These are phyloP conservation scores for Pomatorhinus ruficollis DNA, from an alignment of 2,113 vertebrate genomes.

Conservation along the genomic window DNA sequence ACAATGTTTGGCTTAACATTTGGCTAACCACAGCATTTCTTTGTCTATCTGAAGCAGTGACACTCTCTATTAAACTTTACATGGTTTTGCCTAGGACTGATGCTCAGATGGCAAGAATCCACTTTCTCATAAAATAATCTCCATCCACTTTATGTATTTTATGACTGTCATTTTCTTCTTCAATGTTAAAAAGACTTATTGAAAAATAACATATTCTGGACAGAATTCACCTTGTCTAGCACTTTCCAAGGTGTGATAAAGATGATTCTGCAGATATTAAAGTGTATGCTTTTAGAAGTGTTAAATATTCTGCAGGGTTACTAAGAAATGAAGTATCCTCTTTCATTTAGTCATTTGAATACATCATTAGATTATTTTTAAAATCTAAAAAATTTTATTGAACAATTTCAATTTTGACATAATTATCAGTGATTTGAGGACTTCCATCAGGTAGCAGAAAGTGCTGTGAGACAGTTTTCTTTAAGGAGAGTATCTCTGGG, in stretches of 20 bases:
- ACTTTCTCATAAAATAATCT: background rate
- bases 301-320: background rate
- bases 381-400: background rate
- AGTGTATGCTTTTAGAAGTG: background rate
- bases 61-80: background rate
- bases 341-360: background rate
- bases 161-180: background rate
- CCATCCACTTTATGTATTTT: background rate
- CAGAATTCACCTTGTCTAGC: background rate
- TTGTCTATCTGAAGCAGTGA: background rate
- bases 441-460: background rate
- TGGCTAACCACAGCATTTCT: background rate
- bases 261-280: background rate
- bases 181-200: background rate
- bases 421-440: background rate
- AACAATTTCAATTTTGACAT: background rate
- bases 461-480: background rate
- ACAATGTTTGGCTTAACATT: background rate
- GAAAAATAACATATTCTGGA: background rate
- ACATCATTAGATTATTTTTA: fast-evolving
- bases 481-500: background rate
- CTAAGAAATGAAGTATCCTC: background rate
- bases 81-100: background rate
- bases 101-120: background rate
- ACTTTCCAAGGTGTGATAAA: background rate